Evolutionary conservation across 1,140 invertebrate genomes (phyloP).

Genomic region (Trissolcus basalis): DNA sequence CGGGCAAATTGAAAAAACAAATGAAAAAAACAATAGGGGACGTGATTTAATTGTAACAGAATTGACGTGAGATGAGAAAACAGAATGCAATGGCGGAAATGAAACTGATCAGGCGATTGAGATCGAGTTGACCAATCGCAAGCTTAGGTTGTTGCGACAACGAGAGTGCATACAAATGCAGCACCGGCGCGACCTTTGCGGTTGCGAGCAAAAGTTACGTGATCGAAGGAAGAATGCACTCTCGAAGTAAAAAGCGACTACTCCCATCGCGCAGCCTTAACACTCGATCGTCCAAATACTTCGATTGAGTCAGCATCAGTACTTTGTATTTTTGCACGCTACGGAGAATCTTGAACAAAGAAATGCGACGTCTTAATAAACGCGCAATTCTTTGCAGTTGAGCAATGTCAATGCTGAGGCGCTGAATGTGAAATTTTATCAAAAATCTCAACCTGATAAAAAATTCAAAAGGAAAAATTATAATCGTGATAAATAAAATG

Average conservation of each 20-base stretch:
- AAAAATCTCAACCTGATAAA: too few species aligned
- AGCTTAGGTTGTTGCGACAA: conserved; percentile 44
- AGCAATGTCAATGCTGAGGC: conserved; percentile 21
- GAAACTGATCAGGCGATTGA: conserved; percentile 15
- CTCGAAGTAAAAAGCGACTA: conserved; percentile 28
- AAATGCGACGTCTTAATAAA: conserved; percentile 34
- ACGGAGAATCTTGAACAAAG: conserved; percentile 14
- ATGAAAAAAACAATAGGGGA: too few species aligned
- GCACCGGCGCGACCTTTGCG: conserved; percentile 42
- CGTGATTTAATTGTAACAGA: too few species aligned
- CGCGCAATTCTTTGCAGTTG: conserved; percentile 10
- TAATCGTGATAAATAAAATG: too few species aligned
- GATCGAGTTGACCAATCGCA: conserved; percentile 9
- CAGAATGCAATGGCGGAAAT: conserved; percentile 25
- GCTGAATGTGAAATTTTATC: too few species aligned
- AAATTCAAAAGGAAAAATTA: too few species aligned
- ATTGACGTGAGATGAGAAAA: too few species aligned
- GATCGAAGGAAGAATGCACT: conserved; percentile 58
- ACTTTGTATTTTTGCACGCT: conserved; percentile 10
- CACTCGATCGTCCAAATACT: conserved; percentile 36
- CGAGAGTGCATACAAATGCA: conserved; percentile 43
- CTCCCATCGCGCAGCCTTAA: conserved; percentile 38
- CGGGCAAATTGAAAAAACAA: too few species aligned
- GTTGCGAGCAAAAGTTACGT: conserved; percentile 55
- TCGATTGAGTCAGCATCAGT: conserved; percentile 11